Evolutionary conservation across 2,113 vertebrate genomes (phyloP).

Genomic region (Ivindomyrus marchei): DNA sequence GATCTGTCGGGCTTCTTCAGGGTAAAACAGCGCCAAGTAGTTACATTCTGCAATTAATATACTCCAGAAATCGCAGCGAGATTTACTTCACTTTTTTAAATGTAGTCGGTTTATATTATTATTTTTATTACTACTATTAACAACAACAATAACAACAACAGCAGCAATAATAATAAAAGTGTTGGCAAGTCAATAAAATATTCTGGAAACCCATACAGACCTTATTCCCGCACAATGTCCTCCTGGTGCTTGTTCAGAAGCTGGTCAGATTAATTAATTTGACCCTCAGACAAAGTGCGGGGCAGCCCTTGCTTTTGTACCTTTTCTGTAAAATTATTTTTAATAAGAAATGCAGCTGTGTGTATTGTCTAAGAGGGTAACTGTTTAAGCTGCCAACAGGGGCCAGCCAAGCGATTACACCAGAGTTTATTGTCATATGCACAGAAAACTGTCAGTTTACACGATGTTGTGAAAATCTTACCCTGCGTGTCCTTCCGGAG

Average conservation of each 20-base stretch:
- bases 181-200: not conserved
- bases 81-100: not conserved
- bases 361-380: not conserved
- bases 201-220: not conserved
- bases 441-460: not conserved
- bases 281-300: not conserved
- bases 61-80: not conserved
- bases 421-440: not conserved
- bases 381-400: not conserved
- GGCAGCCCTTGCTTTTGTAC: not conserved
- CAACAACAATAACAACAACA: not conserved
- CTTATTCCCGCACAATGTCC: not conserved
- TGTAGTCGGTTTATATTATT: not conserved
- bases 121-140: not conserved
- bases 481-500: not conserved
- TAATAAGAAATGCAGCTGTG: not conserved
- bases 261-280: not conserved
- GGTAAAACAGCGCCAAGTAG: not conserved
- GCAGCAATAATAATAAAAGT: not conserved
- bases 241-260: not conserved
- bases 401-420: not conserved
- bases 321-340: not conserved
- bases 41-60: not conserved
- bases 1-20: not conserved
- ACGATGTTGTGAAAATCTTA: not conserved